These are phyloP conservation scores for Triops cancriformis DNA, from an alignment of 1,140 invertebrate species.

Conservation along the genomic window DNA sequence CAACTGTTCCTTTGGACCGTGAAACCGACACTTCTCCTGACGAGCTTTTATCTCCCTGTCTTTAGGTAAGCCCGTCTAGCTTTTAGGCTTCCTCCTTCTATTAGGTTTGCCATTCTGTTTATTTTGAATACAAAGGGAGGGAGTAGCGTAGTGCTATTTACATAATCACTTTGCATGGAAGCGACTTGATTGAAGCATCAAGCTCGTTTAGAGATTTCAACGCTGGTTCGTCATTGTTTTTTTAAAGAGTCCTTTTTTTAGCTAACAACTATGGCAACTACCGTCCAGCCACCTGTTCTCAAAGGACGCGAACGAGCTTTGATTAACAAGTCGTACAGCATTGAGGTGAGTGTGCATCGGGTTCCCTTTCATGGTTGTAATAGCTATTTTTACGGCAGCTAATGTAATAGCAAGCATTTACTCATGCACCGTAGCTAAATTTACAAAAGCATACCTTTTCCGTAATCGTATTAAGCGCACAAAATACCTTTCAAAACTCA, in stretches of 20 bases:
- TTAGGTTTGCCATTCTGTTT: not conserved
- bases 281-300: not conserved
- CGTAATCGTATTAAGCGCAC: not conserved
- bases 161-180: not conserved
- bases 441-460: not conserved
- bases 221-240: not conserved
- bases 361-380: not conserved
- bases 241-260: not conserved
- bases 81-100: not conserved
- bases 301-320: constrained; percentile 3
- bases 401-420: not conserved
- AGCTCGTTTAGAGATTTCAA: not conserved
- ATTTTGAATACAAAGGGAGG: not conserved
- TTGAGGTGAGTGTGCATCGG: constrained; percentile 65
- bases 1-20: not conserved
- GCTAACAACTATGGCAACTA: not conserved
- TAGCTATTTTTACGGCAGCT: not conserved
- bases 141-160: not conserved
- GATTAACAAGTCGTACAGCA: constrained; percentile 92
- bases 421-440: not conserved
- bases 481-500: not conserved
- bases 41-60: not conserved
- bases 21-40: not conserved
- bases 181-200: not conserved
- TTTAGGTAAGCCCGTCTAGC: not conserved